Evolutionary conservation across 2,113 vertebrate genomes (phyloP).

Genomic region (Pachypanchax playfairii): DNA sequence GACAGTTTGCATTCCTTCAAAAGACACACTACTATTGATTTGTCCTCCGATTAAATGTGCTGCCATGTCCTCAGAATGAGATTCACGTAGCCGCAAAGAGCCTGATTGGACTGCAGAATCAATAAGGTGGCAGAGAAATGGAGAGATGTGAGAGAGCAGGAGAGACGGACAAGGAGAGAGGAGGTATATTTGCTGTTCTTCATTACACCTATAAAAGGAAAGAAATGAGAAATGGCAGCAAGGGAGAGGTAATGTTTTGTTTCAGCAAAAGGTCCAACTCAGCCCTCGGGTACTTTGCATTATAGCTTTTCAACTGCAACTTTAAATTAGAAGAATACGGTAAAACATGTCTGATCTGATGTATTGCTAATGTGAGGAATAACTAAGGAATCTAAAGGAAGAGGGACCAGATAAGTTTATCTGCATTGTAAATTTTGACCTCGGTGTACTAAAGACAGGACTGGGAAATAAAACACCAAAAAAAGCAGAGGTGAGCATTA

Average conservation of each 20-base stretch:
- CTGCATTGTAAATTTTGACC: conserved; percentile 13
- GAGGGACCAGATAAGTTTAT: too few relatives aligned
- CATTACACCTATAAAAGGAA: conserved; percentile 73
- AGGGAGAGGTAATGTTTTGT: conserved; percentile 44
- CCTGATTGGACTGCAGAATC: conserved; percentile 71
- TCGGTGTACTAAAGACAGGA: not conserved
- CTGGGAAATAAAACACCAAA: conserved; percentile 25
- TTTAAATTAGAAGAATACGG: conserved; percentile 8
- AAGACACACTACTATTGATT: conserved; percentile 55
- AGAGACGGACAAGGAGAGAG: conserved; percentile 42
- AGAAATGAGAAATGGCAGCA: conserved; percentile 64
- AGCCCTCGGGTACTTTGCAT: conserved; percentile 28
- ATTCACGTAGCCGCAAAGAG: conserved; percentile 70
- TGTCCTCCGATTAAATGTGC: conserved; percentile 63
- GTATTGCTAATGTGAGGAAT: conserved; percentile 1
- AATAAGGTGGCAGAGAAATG: conserved; percentile 64
- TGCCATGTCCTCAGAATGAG: conserved; percentile 71
- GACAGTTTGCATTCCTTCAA: conserved; percentile 45
- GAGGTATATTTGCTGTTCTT: conserved; percentile 61
- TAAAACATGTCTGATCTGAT: not conserved
- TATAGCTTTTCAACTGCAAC: not conserved
- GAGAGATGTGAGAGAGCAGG: conserved; percentile 61
- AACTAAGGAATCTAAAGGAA: not conserved
- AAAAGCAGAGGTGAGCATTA: conserved; percentile 49
- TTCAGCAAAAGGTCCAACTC: conserved; percentile 25